Base-by-base conservation (phyloP, 2,113 vertebrate genomes). In the Casuarius casuarius region DNA sequence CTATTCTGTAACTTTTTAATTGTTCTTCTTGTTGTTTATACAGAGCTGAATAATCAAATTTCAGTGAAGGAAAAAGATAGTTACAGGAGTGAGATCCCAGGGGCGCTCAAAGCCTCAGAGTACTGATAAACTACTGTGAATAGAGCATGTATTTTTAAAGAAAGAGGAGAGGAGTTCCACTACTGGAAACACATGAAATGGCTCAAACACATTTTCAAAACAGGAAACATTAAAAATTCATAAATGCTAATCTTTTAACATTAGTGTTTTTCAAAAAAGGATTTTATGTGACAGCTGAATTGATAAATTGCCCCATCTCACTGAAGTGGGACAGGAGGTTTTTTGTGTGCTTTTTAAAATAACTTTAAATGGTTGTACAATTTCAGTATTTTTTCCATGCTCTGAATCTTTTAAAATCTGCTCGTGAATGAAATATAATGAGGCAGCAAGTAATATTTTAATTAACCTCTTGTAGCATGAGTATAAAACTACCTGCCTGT, bases 171-270 rank as follows among this genome's bases (percentile, higher is more conserved):
- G 4, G 19, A 66, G 66, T 84, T 84, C 51, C n/a, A 25, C 6
- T 29, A 4, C 59, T 87, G 80, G 51, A 91, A 90, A 75, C 67
- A 46, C 26, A 20, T 31, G 18, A 84, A 92, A 54, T 92, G 14
- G 71, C 51, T 94, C 56, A 81, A 95, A 84, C 18, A 52, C 8
- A 12, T 81, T 95, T 91, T 89, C 56, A 56, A 67, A 97, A n/a
- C 65, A 92, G 79, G 77, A 89, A 84, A 2, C 9, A 67, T 95
- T 92, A 93, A 81, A 92, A 75, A 89, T 91, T 91, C 10, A 71
- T 84, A 25, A 38, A 77, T 84, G 29, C 63, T 90, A 86, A 59
- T 90, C 46, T 90, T 84, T 84, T 79, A 80, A 77, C 68, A 59
- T 92, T n/a, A 62, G 3, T 88, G 49, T 80, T 92, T 86, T 86